Conservation (phyloP, 2,113 vertebrate species). For the Lonchura striata region DNA sequence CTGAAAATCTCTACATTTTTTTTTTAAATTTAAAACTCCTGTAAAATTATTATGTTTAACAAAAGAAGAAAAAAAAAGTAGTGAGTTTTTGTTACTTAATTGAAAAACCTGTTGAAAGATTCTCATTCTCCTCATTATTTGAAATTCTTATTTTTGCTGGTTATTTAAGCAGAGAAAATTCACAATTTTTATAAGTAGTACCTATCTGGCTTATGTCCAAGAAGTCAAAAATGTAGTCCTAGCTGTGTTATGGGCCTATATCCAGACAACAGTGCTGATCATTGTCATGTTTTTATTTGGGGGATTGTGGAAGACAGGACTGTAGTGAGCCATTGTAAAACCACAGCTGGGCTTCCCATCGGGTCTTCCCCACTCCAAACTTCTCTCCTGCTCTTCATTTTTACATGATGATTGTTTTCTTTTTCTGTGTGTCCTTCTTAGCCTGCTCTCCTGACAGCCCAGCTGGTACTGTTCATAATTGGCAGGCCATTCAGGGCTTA, state of each 20-base stretch:
- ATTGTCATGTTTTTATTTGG: neutral
- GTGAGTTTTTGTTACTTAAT: neutral
- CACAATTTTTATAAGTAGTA: neutral
- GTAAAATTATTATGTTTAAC: neutral
- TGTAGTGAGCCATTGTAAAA: neutral
- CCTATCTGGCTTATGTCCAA: neutral
- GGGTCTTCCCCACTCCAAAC: neutral
- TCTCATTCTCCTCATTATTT: neutral
- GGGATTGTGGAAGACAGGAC: neutral
- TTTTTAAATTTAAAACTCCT: too few species aligned
- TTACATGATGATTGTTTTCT: neutral
- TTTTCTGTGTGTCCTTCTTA: constrained; percentile 27
- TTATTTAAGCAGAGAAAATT: neutral
- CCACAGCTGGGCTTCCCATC: neutral
- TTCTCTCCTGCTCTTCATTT: neutral
- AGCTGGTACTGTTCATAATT: constrained; percentile 57
- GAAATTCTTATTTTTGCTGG: neutral
- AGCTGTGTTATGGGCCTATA: neutral
- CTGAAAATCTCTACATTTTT: neutral
- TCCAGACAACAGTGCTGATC: neutral
- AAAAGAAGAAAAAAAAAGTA: too few species aligned
- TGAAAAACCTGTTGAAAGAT: neutral
- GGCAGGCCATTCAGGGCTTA: constrained; percentile 49
- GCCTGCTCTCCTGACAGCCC: constrained; percentile 36
- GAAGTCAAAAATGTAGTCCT: neutral